Conservation (phyloP, 2,113 vertebrate genomes). For the Drymodes brunneopygia region DNA sequence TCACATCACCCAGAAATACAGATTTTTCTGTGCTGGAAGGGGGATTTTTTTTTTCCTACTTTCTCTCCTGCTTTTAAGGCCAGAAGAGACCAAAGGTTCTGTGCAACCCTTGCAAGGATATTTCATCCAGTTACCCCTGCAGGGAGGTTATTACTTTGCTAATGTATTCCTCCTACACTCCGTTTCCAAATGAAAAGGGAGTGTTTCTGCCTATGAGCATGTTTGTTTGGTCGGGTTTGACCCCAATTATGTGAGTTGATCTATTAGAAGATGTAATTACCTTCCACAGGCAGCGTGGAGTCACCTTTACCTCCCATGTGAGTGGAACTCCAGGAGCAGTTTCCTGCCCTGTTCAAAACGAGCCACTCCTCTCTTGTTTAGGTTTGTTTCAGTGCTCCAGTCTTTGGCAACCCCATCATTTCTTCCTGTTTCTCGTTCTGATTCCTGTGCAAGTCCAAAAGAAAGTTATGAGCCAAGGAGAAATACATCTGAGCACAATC, state of each 20-base stretch:
- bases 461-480: neutral
- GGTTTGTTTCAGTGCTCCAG: neutral
- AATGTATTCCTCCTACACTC: slow-evolving; percentile 20
- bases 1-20: neutral
- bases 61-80: neutral
- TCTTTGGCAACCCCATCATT: neutral
- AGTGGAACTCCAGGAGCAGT: neutral
- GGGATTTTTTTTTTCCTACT: neutral
- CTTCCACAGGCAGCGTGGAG: neutral
- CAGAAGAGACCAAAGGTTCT: neutral
- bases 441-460: neutral
- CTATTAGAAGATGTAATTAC: neutral
- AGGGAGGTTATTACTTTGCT: neutral
- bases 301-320: neutral
- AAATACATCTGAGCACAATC: neutral
- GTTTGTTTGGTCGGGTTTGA: neutral
- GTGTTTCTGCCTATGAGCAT: neutral
- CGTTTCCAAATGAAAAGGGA: neutral
- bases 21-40: neutral
- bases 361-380: neutral
- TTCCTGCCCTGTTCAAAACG: neutral
- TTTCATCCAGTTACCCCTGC: neutral
- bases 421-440: neutral
- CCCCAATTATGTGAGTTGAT: neutral
- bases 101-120: neutral